Conservation (phyloP, 92 coral and sea anemone species). For the Muricea muricata region DNA sequence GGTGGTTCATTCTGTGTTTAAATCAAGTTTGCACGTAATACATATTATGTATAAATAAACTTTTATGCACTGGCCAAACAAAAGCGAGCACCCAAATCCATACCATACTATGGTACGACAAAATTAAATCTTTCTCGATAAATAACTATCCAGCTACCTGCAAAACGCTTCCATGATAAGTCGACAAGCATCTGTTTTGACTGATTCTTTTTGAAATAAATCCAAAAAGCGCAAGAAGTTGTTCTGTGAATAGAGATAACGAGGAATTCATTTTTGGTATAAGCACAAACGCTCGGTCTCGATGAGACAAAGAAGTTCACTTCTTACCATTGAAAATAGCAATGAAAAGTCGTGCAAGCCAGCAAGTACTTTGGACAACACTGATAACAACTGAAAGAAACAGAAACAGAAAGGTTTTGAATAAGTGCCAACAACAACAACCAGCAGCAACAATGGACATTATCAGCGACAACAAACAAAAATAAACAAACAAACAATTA, state of each 20-base stretch:
- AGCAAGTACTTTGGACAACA: conserved; percentile 79
- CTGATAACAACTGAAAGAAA: conserved; percentile 70
- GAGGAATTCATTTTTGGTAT: background rate
- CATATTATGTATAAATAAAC: no score
- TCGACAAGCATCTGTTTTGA: conserved; percentile 91
- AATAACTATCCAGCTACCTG: conserved; percentile 59
- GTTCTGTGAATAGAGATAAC: conserved; percentile 67
- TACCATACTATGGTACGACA: background rate
- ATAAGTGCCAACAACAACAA: no score
- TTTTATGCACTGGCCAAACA: no score
- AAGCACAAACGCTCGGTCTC: no score
- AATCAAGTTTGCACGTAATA: no score
- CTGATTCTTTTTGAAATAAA: conserved; percentile 96
- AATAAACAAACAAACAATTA: background rate
- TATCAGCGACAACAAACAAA: no score
- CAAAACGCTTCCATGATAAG: conserved; percentile 91
- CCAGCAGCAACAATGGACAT: conserved; percentile 1
- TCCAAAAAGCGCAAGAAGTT: conserved; percentile 95
- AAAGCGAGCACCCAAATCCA: no score
- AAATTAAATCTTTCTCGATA: background rate
- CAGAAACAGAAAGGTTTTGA: background rate
- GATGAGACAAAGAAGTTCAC: background rate
- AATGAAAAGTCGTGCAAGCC: conserved; percentile 84
- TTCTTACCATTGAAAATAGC: conserved; percentile 87
- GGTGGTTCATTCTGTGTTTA: no score